phyloP scores from a whole-genome alignment of 2,113 vertebrate species.

The Hiodon alosoides region DNA sequence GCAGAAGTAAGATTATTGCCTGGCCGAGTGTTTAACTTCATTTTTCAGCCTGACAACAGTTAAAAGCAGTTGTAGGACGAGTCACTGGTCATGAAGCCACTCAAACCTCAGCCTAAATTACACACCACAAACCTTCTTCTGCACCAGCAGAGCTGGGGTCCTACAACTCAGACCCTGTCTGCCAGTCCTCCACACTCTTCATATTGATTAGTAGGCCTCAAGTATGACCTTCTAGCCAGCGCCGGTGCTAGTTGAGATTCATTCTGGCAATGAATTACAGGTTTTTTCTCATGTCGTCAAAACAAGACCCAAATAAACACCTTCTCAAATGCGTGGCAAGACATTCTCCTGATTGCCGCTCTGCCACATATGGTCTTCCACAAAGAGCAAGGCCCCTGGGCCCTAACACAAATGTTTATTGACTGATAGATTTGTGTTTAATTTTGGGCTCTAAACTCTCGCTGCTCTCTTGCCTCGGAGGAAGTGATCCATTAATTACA shows the following conservation, averaged over 20 bases:
- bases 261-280: slow-evolving; percentile 5
- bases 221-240: not conserved
- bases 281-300: slow-evolving; percentile 9
- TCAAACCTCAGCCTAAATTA: too few relatives aligned
- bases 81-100: too few relatives aligned
- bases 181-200: too few relatives aligned
- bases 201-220: not conserved
- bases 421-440: slow-evolving; percentile 36
- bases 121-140: too few relatives aligned
- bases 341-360: slow-evolving; percentile 37
- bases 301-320: slow-evolving; percentile 4
- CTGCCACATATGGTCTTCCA: slow-evolving; percentile 61
- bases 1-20: too few relatives aligned
- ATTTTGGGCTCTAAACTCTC: slow-evolving; percentile 5
- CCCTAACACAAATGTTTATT: slow-evolving; percentile 45
- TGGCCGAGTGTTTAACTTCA: too few relatives aligned
- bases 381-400: slow-evolving; percentile 14
- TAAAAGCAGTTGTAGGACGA: too few relatives aligned
- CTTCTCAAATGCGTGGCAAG: slow-evolving; percentile 11
- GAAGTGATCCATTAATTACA: not conserved
- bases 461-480: not conserved
- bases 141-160: too few relatives aligned
- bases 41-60: too few relatives aligned
- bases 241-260: not conserved
- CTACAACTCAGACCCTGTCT: too few relatives aligned